Conservation (phyloP, 2,797 vertebrate genomes). For the Sparus aurata region DNA sequence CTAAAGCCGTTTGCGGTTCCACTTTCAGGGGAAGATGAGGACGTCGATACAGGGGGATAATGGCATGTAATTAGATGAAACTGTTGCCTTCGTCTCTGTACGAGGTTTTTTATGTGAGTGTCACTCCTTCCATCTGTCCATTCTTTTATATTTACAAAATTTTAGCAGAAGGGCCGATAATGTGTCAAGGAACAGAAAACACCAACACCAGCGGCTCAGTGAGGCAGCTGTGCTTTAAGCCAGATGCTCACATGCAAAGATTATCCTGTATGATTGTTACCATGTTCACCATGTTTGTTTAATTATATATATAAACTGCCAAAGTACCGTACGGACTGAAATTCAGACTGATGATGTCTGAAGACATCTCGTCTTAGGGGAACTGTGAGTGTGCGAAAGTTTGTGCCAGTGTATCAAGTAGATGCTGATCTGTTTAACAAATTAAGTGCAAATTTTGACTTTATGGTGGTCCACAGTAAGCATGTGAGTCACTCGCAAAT, state of each 20-base stretch:
- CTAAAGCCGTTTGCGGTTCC: constrained; percentile 32
- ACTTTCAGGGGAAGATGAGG: neutral
- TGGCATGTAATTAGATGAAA: constrained; percentile 1
- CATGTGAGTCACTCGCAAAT: too few relatives aligned
- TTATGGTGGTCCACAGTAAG: neutral
- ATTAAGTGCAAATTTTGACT: neutral
- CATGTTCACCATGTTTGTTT: neutral
- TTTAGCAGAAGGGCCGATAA: neutral
- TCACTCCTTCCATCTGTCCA: neutral
- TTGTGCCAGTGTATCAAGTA: too few relatives aligned
- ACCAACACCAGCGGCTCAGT: neutral
- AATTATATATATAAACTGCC: neutral
- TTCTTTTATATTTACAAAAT: neutral
- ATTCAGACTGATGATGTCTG: neutral
- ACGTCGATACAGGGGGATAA: constrained; percentile 14
- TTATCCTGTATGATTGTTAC: neutral
- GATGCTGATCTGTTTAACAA: neutral
- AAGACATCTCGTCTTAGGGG: too few relatives aligned
- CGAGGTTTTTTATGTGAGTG: neutral
- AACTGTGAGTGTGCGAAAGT: neutral
- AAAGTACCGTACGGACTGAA: neutral
- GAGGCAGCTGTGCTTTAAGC: neutral
- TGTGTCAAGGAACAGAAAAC: neutral
- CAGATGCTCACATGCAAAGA: neutral
- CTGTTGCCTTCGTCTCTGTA: neutral